Base-by-base conservation (phyloP, 2,113 vertebrate species). In the Archocentrus centrarchus region DNA sequence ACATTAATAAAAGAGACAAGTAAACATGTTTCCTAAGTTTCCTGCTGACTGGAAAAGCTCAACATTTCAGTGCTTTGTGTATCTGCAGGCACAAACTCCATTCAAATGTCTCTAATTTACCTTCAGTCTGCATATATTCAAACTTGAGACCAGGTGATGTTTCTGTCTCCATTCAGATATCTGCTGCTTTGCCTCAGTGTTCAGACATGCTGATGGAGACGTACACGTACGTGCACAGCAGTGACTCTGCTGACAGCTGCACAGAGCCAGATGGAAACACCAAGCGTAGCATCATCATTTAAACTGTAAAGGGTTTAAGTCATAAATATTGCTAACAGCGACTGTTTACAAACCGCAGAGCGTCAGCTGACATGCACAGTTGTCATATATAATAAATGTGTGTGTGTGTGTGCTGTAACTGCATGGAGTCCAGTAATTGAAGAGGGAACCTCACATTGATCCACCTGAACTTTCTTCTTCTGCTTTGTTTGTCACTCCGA, bases 401-500 rank as follows among this genome's bases (percentile, higher is more conserved):
- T 18, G 50, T 68, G 15, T 39, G 61, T 41, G 37, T 66, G n/a
- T 24, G 44, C 50, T 50, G 44, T 50, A 70, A 70, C 66, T 50
- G 66, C 66, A 70, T 70, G 66, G 44, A 70, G 8, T 44, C 8
- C 22, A 70, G 24, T 50, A 15, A 70, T 44, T 30, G 64, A 70
- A 70, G 44, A 30, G 2, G 11, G 7, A 50, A 17, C 0, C 1
- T 50, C 64, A 50, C 44, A 47, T 18, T 50, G 5, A 18, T 50
- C 47, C 24, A 70, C 15, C 44, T 53, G 66, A 70, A 32, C 44
- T 57, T 76, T 79, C 44, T 61, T 32, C 44, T 41, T 78, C 57
- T 32, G 58, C 58, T 57, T 70, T 77, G 68, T 61, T 58, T 70
- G 32, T 70, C 50, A 50, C 22, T 77, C 18, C 82, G 66, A 87